A percentile compares a stretch with the other conserved stretches of the same genome.
Conservation (phyloP, 2,888 invertebrate species). For the Morinoia aosen region DNA sequence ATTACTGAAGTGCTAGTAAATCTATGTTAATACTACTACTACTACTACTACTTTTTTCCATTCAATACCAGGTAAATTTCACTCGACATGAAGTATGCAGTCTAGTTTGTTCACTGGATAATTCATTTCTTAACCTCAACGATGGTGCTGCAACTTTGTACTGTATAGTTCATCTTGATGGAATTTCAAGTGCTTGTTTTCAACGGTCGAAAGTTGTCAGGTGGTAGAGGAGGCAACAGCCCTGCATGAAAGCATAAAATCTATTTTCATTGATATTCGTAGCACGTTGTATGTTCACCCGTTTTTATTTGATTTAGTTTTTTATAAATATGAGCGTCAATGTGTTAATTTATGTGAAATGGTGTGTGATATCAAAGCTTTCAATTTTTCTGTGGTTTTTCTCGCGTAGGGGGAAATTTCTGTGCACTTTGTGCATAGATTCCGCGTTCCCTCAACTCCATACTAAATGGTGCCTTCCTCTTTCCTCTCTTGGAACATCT, state of each 20-base stretch:
- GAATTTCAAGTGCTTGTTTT: not conserved
- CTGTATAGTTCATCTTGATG: not conserved
- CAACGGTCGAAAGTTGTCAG: not conserved
- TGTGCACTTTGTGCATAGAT: too few relatives aligned
- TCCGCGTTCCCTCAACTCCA: too few relatives aligned
- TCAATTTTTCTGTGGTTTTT: not conserved
- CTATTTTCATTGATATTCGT: not conserved
- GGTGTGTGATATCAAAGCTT: not conserved
- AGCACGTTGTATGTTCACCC: not conserved
- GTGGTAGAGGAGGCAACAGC: not conserved
- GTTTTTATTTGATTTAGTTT: not conserved
- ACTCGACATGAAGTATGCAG: too few relatives aligned
- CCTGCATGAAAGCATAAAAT: too few relatives aligned
- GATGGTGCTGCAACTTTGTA: not conserved
- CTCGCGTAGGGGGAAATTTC: too few relatives aligned
- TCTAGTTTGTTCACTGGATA: not conserved
- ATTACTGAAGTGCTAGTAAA: too few relatives aligned
- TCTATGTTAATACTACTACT: too few relatives aligned
- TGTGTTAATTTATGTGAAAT: not conserved
- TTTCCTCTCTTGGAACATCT: too few relatives aligned
- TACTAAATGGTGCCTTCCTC: too few relatives aligned
- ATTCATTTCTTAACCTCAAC: not conserved
- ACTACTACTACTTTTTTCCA: too few relatives aligned
- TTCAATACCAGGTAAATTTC: too few relatives aligned
- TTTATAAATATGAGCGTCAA: not conserved